Conservation (phyloP, 2,113 vertebrate species). For the Amphiprion percula region DNA sequence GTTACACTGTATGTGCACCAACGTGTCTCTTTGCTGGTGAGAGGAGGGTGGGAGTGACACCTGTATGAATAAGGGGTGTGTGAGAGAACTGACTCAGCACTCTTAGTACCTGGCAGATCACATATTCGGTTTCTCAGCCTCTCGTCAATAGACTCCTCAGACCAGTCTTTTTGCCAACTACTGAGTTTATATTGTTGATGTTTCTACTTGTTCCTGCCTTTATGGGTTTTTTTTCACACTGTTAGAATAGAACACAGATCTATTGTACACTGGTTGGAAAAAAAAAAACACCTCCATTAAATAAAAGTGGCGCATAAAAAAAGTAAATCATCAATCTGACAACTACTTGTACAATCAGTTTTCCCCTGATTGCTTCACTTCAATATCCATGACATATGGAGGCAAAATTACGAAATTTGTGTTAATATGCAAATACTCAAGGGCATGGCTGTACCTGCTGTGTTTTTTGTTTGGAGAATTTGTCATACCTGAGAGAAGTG, state of each 20-base stretch:
- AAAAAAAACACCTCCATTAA: too few species aligned
- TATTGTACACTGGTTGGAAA: too few species aligned
- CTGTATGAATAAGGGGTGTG: constrained; percentile 54
- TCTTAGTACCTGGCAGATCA: not conserved
- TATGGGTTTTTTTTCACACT: not conserved
- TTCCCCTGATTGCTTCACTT: too few species aligned
- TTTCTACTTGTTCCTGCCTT: not conserved
- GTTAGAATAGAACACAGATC: too few species aligned
- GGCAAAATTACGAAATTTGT: too few species aligned
- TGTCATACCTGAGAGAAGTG: not conserved
- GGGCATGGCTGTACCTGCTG: not conserved
- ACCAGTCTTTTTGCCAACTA: not conserved
- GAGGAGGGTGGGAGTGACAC: constrained; percentile 31
- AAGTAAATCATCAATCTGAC: too few species aligned
- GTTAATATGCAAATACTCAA: not conserved
- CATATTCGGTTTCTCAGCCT: constrained; percentile 2
- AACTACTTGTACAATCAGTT: too few species aligned
- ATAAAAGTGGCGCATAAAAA: too few species aligned
- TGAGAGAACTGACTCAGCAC: constrained; percentile 34
- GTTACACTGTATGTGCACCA: not conserved
- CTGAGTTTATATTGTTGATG: not conserved
- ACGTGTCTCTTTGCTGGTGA: constrained; percentile 20
- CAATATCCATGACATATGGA: too few species aligned
- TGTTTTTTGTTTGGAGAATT: not conserved
- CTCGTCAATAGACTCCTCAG: not conserved